Conservation (phyloP, 2,113 vertebrate species). For the Hepsetus odoe region DNA sequence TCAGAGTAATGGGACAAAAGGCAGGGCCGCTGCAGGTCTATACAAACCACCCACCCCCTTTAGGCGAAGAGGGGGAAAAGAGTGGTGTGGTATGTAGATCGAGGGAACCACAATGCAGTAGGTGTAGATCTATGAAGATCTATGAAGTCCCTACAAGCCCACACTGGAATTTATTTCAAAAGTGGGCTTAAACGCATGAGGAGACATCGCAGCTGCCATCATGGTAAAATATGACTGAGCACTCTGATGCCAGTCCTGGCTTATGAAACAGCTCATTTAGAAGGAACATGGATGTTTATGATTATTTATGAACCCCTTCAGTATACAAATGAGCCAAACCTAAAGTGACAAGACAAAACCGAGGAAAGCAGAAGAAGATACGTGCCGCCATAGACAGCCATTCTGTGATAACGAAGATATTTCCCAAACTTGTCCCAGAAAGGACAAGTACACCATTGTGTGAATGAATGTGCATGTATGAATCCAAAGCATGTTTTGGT, state of each 20-base stretch:
- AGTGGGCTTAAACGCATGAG: not conserved
- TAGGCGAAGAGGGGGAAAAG: not conserved
- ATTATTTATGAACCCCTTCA: slow-evolving; percentile 17
- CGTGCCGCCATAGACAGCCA: slow-evolving; percentile 28
- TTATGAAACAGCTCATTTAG: not conserved
- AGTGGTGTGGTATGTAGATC: not conserved
- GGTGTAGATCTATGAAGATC: not conserved
- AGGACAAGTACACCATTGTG: slow-evolving; percentile 29
- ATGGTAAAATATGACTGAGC: not conserved
- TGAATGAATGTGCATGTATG: slow-evolving; percentile 46
- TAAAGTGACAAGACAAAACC: slow-evolving; percentile 11
- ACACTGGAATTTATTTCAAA: not conserved
- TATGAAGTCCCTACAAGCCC: not conserved
- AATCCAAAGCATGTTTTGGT: slow-evolving; percentile 46
- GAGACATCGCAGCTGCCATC: not conserved
- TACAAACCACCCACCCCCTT: not conserved
- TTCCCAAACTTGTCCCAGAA: slow-evolving; percentile 4
- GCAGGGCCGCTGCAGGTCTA: not conserved
- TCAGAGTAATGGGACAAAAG: not conserved
- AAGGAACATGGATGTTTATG: slow-evolving; percentile 14
- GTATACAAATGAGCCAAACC: slow-evolving; percentile 2
- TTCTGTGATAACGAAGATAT: slow-evolving; percentile 40
- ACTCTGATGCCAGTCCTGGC: not conserved
- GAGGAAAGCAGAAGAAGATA: not conserved
- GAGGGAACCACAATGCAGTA: not conserved